phyloP scores from a whole-genome alignment of 2,888 invertebrate species.

The Athetis lepigone region DNA sequence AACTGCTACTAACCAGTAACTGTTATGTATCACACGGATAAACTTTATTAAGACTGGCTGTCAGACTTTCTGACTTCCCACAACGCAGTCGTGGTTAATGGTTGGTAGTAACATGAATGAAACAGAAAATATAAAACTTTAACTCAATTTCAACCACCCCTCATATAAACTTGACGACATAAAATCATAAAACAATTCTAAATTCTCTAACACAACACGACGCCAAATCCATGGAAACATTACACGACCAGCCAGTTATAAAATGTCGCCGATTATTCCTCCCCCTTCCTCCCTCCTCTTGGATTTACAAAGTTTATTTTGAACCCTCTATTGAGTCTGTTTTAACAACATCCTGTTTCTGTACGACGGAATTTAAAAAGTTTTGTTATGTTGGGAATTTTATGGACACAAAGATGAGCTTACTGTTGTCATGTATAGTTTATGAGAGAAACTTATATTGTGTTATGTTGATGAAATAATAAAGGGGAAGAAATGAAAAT shows the following conservation, averaged over 20 bases:
- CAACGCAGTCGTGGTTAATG: no score
- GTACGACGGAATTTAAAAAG: conserved; percentile 63
- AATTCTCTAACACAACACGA: conserved; percentile 1
- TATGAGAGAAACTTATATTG: background rate
- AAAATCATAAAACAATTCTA: conserved; percentile 7
- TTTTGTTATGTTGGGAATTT: conserved; percentile 56
- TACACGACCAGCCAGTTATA: conserved; percentile 20
- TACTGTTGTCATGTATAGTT: background rate
- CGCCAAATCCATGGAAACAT: conserved; percentile 22
- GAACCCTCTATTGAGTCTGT: conserved; percentile 54
- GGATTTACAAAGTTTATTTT: conserved; percentile 60
- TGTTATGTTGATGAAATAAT: background rate
- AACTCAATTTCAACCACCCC: background rate
- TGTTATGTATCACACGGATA: no score
- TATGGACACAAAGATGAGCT: conserved; percentile 25
- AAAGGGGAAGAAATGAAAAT: background rate
- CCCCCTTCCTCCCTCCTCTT: conserved; percentile 1
- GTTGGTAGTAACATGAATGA: no score
- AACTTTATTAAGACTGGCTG: no score
- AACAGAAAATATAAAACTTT: background rate
- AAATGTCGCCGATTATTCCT: conserved; percentile 48
- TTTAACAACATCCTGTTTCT: conserved; percentile 53
- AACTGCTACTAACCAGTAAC: no score
- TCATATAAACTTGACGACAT: background rate
- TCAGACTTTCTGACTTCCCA: no score